Evolutionary conservation across 2,113 vertebrate genomes (phyloP).

Genomic region (Amblyornis subalaris): DNA sequence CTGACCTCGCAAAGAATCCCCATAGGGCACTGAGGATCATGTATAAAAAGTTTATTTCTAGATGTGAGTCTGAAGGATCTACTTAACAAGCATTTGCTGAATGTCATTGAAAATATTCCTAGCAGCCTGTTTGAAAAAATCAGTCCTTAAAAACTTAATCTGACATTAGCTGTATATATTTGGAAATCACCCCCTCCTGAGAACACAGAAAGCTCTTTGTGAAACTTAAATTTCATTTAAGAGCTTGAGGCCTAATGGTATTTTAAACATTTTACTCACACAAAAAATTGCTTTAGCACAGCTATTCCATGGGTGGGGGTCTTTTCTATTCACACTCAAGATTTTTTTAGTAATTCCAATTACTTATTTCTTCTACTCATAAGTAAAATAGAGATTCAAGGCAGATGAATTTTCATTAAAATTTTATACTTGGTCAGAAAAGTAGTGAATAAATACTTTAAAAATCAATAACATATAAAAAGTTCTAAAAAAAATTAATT

Average conservation of each 20-base stretch:
- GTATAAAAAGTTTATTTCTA: not conserved
- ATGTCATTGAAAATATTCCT: not conserved
- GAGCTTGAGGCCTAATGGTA: not conserved
- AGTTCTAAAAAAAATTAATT: not conserved
- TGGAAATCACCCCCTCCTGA: not conserved
- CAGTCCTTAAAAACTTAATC: not conserved
- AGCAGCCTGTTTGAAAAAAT: not conserved
- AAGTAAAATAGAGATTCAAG: not conserved
- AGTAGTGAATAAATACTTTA: not conserved
- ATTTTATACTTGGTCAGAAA: not conserved
- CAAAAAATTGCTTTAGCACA: not conserved
- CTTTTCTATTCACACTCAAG: not conserved
- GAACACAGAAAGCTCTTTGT: not conserved
- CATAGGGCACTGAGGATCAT: not conserved
- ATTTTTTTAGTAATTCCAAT: not conserved
- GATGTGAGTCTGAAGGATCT: not conserved
- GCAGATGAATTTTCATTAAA: not conserved
- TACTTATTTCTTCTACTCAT: not conserved
- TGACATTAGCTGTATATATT: not conserved
- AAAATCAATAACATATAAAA: not conserved
- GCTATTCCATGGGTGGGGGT: fast-evolving
- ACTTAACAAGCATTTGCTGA: not conserved
- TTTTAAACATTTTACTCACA: not conserved
- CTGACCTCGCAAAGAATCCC: not conserved
- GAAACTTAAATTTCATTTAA: not conserved